phyloP scores from a whole-genome alignment of 2,888 invertebrate species.

The Aleiodes leptofemur region DNA sequence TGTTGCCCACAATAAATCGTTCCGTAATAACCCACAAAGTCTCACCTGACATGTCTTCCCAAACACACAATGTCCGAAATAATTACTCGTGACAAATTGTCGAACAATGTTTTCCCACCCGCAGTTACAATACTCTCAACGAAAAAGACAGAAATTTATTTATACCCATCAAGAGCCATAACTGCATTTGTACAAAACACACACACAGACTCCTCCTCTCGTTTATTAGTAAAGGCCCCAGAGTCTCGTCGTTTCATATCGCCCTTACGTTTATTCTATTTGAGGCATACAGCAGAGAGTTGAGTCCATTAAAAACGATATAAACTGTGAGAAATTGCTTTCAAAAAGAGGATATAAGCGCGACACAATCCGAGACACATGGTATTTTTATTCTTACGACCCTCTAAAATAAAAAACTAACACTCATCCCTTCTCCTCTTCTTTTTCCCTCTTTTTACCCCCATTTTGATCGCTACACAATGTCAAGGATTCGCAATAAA shows the following conservation, averaged over 20 bases:
- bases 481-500: constrained; percentile 41
- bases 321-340: constrained; percentile 64
- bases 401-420: constrained; percentile 43
- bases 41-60: background rate
- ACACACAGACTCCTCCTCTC: too few relatives aligned
- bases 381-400: constrained; percentile 65
- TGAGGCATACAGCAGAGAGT: constrained; percentile 68
- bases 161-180: constrained; percentile 9
- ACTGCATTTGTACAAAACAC: background rate
- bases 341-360: constrained; percentile 45
- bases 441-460: background rate
- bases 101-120: background rate
- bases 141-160: constrained; percentile 28
- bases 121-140: background rate
- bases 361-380: constrained; percentile 47
- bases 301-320: constrained; percentile 69
- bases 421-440: background rate
- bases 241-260: constrained; percentile 27
- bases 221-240: too few relatives aligned
- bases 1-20: background rate
- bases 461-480: background rate
- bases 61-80: too few relatives aligned
- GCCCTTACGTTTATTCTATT: constrained; percentile 62
- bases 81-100: background rate
- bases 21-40: background rate